Evolutionary conservation across 2,888 invertebrate genomes (phyloP).

Genomic region (Brachylomia viminalis): DNA sequence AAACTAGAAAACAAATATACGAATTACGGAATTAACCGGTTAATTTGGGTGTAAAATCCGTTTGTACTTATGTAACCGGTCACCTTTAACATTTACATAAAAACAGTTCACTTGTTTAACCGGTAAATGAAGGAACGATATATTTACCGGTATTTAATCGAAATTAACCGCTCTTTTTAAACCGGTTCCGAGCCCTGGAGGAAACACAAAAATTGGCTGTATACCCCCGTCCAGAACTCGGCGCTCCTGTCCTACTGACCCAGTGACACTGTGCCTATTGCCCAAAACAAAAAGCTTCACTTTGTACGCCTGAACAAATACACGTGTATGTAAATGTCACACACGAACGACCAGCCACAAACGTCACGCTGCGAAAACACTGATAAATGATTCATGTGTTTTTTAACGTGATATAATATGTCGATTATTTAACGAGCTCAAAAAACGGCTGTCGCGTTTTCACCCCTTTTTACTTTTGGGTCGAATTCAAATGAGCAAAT

Average conservation of each 20-base stretch:
- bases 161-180: too few species aligned
- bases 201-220: constrained; percentile 69
- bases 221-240: constrained; percentile 75
- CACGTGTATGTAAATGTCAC: constrained; percentile 79
- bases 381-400: constrained; percentile 74
- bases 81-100: too few species aligned
- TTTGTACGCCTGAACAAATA: constrained; percentile 80
- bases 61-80: too few species aligned
- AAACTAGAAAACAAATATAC: too few species aligned
- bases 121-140: too few species aligned
- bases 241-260: constrained; percentile 85
- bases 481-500: constrained; percentile 28
- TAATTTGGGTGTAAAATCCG: too few species aligned
- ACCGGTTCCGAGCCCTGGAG: too few species aligned
- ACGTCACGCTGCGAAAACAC: constrained; percentile 66
- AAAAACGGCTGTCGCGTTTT: constrained; percentile 16
- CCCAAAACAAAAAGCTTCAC: constrained; percentile 79
- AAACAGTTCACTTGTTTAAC: too few species aligned
- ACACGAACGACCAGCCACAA: constrained; percentile 71
- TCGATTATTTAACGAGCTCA: constrained; percentile 56
- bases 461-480: constrained; percentile 15
- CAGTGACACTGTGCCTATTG: constrained; percentile 78
- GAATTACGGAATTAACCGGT: too few species aligned
- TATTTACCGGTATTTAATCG: too few species aligned
- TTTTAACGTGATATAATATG: constrained; percentile 64